phyloP scores from a whole-genome alignment of 2,113 vertebrate genomes.

The Ceuthmochares aereus region DNA sequence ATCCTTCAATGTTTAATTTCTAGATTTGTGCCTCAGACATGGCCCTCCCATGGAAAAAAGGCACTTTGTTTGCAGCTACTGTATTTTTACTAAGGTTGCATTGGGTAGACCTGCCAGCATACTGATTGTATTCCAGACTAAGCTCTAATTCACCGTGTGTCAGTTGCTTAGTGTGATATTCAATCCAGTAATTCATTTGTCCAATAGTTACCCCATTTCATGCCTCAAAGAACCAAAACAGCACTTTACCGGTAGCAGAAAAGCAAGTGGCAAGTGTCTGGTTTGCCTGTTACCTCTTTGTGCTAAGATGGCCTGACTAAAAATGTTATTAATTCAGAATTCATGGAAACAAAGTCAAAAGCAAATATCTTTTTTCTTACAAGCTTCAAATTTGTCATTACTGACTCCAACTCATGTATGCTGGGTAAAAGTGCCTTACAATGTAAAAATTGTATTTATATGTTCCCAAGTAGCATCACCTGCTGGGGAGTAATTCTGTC shows the following conservation, averaged over 20 bases:
- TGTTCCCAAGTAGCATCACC: conserved; percentile 81
- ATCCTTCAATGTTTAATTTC: conserved; percentile 65
- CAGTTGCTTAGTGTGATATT: conserved; percentile 55
- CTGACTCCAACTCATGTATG: conserved; percentile 74
- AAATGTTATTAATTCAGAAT: conserved; percentile 48
- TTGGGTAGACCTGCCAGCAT: conserved; percentile 74
- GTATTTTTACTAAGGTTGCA: conserved; percentile 69
- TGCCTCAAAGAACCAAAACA: conserved; percentile 71
- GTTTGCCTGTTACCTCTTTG: conserved; percentile 70
- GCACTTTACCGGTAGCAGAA: conserved; percentile 76
- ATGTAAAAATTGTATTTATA: conserved; percentile 84
- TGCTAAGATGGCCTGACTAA: conserved; percentile 69
- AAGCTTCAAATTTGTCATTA: conserved; percentile 66
- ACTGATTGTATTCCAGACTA: conserved; percentile 62
- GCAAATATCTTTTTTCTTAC: conserved; percentile 54
- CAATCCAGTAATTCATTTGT: conserved; percentile 43
- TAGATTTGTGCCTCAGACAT: conserved; percentile 67
- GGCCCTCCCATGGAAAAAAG: conserved; percentile 68
- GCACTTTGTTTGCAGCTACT: conserved; percentile 79
- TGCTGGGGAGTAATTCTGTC: conserved; percentile 78
- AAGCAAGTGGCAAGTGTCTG: conserved; percentile 62
- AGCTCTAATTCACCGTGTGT: conserved; percentile 58
- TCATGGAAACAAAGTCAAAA: conserved; percentile 65
- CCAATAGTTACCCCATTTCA: conserved; percentile 67
- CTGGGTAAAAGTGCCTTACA: conserved; percentile 86